Evolutionary conservation across 2,888 invertebrate species (phyloP), one percentile per base, ranked within the genome.

Genomic region (Pimpla rufipes): DNA sequence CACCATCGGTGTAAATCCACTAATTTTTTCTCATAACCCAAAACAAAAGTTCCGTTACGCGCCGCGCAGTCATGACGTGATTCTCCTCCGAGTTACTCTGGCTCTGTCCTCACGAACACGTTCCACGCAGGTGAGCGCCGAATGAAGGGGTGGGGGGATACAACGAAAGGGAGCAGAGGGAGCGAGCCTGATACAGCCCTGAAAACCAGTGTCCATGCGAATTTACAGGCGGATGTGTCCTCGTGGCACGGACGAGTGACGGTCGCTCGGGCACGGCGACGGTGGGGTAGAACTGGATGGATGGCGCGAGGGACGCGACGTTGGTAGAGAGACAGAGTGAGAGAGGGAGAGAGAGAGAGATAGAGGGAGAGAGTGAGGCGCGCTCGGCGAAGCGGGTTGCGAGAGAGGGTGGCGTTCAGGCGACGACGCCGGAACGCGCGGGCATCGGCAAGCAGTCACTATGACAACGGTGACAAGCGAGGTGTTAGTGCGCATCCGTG

Each of bases 401-500:
- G 62, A 23, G 59, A 37, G 66, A 40, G 75, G 59, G 59, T 55
- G 75, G 81, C 73, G 59, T 79, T 75, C 71, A 23, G 55, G 64
- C 50, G 88, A 85, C 87, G 88, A 90, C 89, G 90, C 90, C 90
- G 87, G 88, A 89, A 88, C 91, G 91, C 90, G 89, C 81, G 79
- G 90, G 91, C 88, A 90, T 89, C 90, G 90, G 88, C 88, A 90
- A 91, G 88, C 92, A 90, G 91, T 92, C 91, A 90, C 91, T 90
- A 91, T 92, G 92, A 90, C 92, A 91, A 92, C 93, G 90, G 91
- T 91, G 91, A 91, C 91, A 91, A 88, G 88, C 90, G 89, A 93
- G 93, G 93, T 93, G 93, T 91, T 92, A 90, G 92, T 92, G 92
- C 93, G 93, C 93, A 93, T 92, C 92, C 92, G 91, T 92, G 92